phyloP scores from a whole-genome alignment of 2,888 invertebrate species.

The Drosophila stalkeri region DNA sequence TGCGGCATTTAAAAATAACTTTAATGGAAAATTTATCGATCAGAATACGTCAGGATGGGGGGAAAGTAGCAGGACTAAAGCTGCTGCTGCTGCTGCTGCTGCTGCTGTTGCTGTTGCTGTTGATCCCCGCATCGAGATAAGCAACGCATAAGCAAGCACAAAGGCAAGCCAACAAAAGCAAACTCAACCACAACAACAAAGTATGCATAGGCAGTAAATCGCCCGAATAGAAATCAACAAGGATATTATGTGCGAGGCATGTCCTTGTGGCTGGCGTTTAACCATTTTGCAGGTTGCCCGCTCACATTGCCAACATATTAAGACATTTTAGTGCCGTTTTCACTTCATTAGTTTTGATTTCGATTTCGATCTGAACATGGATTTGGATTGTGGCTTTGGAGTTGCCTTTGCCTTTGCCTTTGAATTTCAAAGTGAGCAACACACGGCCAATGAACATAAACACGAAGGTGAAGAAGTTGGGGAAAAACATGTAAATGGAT shows the following conservation, averaged over 20 bases:
- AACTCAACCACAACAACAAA: constrained; percentile 39
- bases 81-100: constrained; percentile 19
- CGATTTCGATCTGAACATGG: constrained; percentile 26
- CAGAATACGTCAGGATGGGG: constrained; percentile 55
- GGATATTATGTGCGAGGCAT: constrained; percentile 65
- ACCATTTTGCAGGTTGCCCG: constrained; percentile 66
- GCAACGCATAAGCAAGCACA: constrained; percentile 72
- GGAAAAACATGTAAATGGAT: neutral
- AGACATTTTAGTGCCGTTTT: constrained; percentile 80
- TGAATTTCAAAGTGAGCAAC: constrained; percentile 26
- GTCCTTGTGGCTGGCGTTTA: constrained; percentile 42
- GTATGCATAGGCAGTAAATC: constrained; percentile 76
- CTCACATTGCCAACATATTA: constrained; percentile 62
- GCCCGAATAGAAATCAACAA: constrained; percentile 78
- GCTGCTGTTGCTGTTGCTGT: constrained; percentile 18
- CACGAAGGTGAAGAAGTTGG: neutral
- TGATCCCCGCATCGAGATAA: constrained; percentile 67
- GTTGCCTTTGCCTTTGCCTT: constrained; percentile 20
- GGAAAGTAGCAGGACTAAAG: constrained; percentile 19
- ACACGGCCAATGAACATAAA: constrained; percentile 3
- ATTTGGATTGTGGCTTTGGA: neutral
- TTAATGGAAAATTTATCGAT: constrained; percentile 85
- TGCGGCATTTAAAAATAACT: constrained; percentile 82
- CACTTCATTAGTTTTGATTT: constrained; percentile 83
- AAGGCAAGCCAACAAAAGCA: constrained; percentile 36